Evolutionary conservation across 2,888 invertebrate species (phyloP), one percentile per base, ranked within the genome.

Genomic region (Dicranocentrus wangi): DNA sequence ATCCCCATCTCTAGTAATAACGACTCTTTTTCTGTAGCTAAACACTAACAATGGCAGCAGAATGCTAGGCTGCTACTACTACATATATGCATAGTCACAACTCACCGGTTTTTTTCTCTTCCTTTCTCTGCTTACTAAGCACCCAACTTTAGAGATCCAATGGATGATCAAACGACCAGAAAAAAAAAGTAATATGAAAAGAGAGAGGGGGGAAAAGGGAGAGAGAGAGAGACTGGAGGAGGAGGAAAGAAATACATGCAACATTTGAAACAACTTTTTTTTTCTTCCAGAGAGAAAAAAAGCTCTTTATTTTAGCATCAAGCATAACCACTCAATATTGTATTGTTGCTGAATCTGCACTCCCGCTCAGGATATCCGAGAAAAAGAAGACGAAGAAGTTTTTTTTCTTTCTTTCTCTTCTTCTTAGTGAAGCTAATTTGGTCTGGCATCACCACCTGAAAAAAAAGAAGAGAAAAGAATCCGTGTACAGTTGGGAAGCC

Each of bases 381-480:
- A n/a, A n/a, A n/a, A n/a, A n/a, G n/a, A n/a, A n/a, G n/a, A n/a
- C n/a, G n/a, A n/a, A n/a, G n/a, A 7, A 27, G 23, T 23, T 43
- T 27, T 68, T 53, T 69, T 66, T 58, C 71, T 63, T 47, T 66
- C 51, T 82, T 79, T 75, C 65, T 60, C 39, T 82, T 79, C 70
- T 58, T 60, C 39, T 65, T 82, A 79, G 79, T 82, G 82, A 79
- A 72, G 77, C 82, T 82, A 82, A 82, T 82, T 79, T 79, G 47
- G 17, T 39, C 72, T 63, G 39, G 72, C 63, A 72, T 72, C 60
- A 60, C 71, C 71, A 71, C 71, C 71, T 71, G 71, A 58, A 60
- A 71, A 60, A n/a, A 5, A 39, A 63, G n/a, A n/a, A n/a, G n/a
- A n/a, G n/a, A n/a, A n/a, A n/a, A n/a, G n/a, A n/a, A 39, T 63